A percentile compares a stretch with the other conserved stretches of the same genome.
These are phyloP conservation scores for Tinea pellionella DNA, from an alignment of 2,888 invertebrate genomes.

Conservation along the genomic window DNA sequence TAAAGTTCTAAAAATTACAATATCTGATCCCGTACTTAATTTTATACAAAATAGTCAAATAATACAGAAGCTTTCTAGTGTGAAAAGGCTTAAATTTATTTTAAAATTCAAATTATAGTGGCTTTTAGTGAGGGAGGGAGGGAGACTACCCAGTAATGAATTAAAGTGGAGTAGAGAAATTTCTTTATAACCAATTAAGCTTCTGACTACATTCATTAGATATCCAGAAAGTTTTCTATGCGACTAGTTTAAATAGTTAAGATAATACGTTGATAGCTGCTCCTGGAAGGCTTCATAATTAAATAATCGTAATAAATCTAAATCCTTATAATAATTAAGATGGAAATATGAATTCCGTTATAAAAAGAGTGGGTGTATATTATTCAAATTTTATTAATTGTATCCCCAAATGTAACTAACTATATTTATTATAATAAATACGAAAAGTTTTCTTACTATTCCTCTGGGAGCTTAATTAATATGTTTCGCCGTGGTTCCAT, in stretches of 20 bases:
- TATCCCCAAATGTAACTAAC: too few species aligned
- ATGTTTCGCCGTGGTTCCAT: too few species aligned
- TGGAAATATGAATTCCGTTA: too few species aligned
- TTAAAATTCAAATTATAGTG: neutral
- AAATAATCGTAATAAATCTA: neutral
- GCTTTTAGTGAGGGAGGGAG: neutral
- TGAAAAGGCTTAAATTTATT: neutral
- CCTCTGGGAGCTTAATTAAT: too few species aligned
- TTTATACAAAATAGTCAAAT: neutral
- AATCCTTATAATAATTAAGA: neutral
- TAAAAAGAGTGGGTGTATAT: too few species aligned
- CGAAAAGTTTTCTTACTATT: too few species aligned
- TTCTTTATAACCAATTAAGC: neutral
- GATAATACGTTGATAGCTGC: neutral
- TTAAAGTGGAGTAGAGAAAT: neutral
- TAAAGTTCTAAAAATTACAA: too few species aligned
- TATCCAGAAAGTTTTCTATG: neutral
- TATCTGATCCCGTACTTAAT: too few species aligned
- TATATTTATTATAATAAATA: too few species aligned
- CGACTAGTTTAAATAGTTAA: neutral
- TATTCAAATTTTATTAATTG: too few species aligned
- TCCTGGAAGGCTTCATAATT: neutral
- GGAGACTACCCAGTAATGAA: neutral
- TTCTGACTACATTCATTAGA: neutral
- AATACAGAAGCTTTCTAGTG: neutral